Evolutionary conservation across 1,140 invertebrate genomes (phyloP).

Genomic region (Halyomorpha halys): DNA sequence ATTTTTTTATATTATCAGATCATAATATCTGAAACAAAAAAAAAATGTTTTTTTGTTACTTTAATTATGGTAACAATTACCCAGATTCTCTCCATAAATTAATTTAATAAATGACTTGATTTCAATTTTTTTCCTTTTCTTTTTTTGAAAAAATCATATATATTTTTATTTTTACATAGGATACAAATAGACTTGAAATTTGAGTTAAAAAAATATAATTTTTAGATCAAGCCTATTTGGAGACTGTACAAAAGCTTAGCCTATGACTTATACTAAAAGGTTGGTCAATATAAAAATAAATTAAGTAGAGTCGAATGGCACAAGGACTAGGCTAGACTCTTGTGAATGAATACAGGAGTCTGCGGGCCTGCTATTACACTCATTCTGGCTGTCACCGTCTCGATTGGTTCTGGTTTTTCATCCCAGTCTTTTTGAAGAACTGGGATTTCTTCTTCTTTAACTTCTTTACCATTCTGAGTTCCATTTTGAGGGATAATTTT

Average conservation of each 20-base stretch:
- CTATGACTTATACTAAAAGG: conserved; percentile 1
- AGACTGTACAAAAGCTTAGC: conserved; percentile 14
- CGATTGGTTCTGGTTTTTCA: conserved; percentile 11
- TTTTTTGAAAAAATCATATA: too few relatives aligned
- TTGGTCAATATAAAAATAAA: conserved; percentile 17
- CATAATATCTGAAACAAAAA: too few relatives aligned
- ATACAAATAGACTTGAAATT: conserved; percentile 7
- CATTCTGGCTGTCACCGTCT: conserved; percentile 22
- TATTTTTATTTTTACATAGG: background rate
- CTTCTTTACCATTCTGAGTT: conserved; percentile 5
- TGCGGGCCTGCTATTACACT: conserved; percentile 18
- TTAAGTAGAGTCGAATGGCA: conserved; percentile 14
- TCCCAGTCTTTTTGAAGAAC: conserved; percentile 13
- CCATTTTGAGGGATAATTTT: conserved; percentile 26
- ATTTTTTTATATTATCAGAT: too few relatives aligned
- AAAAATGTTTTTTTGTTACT: too few relatives aligned
- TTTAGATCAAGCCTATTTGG: conserved; percentile 12
- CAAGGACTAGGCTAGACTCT: conserved; percentile 13
- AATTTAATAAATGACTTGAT: too few relatives aligned
- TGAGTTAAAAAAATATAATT: conserved; percentile 15
- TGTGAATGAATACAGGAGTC: conserved; percentile 27
- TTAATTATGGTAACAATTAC: conserved; percentile 15
- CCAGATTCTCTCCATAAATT: background rate
- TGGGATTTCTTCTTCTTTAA: conserved; percentile 21
- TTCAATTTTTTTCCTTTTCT: too few relatives aligned